Base-by-base conservation (phyloP, 2,113 vertebrate species). In the Anarrhichthys ocellatus region DNA sequence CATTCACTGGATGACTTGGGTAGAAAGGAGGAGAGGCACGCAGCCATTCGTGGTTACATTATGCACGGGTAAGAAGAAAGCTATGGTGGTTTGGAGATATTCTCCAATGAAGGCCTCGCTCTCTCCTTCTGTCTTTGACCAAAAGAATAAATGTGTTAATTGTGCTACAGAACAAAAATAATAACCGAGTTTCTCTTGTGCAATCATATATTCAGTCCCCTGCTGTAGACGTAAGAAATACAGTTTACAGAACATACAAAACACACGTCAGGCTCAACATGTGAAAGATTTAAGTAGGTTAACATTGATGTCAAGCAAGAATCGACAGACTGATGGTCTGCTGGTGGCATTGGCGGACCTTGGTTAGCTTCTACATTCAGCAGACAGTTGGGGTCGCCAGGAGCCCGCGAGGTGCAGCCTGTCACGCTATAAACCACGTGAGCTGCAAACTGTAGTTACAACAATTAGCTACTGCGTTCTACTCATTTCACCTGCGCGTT, bases 321-420 rank as follows among this genome's bases (percentile, higher is more conserved):
- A 73, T 36, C 32, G 27, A 22, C 8, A 20, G 15, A 29, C 14
- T 22, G 56, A 52, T 24, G 50, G 6, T 34, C 2, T 17, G 14
- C 29, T 56, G 52, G 59, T 40, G 64, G 48, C 46, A 15, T 9
- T 29, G 40, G 68, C 36, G n/a, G n/a, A 32, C 71, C 20, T 29
- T 15, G 18, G 64, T 50, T 46, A 79, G 74, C 67, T 87, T 40
- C 71, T 48, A 76, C 90, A 48, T 70, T 10, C 67, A 90, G 73
- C 86, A 40, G 88, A 93, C 95, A 75, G 92, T 72, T 88, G 94
- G 92, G 93, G 95, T 94, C 94, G 94, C 94, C 92, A 94, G 83
- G 81, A 69, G 87, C 80, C 92, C 87, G 20, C 34, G 73, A 78
- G 68, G 75, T 50, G 78, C 66, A 80, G 69, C 64, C 29, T 24